phyloP scores from a whole-genome alignment of 2,797 vertebrate genomes.

The Lepidocolaptes lacrymiger region DNA sequence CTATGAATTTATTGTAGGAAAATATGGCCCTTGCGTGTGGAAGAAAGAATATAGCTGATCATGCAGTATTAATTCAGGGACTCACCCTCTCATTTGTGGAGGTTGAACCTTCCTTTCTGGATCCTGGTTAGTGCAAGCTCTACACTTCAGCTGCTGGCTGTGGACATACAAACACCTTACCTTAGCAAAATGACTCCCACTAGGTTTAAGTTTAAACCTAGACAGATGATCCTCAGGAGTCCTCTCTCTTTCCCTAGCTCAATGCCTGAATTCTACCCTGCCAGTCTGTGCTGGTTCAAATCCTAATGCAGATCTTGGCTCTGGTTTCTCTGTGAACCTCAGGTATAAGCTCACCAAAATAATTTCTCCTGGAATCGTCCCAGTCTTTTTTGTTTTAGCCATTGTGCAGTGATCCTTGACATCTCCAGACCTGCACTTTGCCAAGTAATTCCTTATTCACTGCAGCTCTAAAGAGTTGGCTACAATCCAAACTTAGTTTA shows the following conservation, averaged over 20 bases:
- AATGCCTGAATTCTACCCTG: not conserved
- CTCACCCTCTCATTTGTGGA: not conserved
- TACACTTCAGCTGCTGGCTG: not conserved
- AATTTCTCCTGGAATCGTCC: not conserved
- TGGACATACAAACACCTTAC: not conserved
- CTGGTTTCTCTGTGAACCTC: not conserved
- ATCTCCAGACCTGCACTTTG: not conserved
- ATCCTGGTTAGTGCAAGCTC: not conserved
- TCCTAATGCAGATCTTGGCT: not conserved
- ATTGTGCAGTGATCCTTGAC: not conserved
- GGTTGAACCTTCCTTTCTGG: not conserved
- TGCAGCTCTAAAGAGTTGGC: not conserved
- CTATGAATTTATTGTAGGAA: not conserved
- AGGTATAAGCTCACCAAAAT: not conserved
- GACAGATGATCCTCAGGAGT: not conserved
- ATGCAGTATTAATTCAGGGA: not conserved
- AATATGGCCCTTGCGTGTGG: not conserved
- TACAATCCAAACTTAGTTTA: not conserved
- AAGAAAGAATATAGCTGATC: not conserved
- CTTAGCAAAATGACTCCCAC: not conserved
- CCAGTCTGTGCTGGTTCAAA: not conserved
- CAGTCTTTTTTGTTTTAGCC: not conserved
- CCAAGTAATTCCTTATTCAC: not conserved
- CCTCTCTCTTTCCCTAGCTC: not conserved
- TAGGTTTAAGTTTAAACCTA: not conserved